Base-by-base conservation (phyloP, 2,888 invertebrate genomes). In the Ischnus inquisitorius region DNA sequence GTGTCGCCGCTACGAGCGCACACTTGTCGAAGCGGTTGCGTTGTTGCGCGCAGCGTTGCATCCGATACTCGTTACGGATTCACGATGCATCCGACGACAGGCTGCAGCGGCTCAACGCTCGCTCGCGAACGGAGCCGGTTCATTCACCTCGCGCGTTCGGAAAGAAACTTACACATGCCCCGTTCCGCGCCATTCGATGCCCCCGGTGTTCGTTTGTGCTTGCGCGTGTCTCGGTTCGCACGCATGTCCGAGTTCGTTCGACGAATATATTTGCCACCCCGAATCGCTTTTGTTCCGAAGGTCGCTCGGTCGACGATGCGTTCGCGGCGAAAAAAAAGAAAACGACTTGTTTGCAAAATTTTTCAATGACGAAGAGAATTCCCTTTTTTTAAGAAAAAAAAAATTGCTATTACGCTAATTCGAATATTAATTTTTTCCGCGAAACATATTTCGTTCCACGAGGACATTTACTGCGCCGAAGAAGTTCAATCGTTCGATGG, bases 11-110 rank as follows among this genome's bases (percentile, higher is more conserved):
- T 65, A 0, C 41, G 69, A 72, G 74, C 79, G 75, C 64, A 71
- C 83, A 71, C 83, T 83, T 48, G 51, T 68, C 67, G 16, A 82
- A 51, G 72, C 67, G 62, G 72, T 82, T 68, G 76, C 77, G 77
- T 64, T 68, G 64, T 80, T 79, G 71, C 68, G 71, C 79, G 74
- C 77, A 64, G 71, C 76, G 85, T 75, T 88, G 88, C 90, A 91
- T 90, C 89, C 90, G 90, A 88, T 88, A 88, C 90, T 92, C 90
- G 90, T 92, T 92, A 92, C 90, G 89, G 85, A 92, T 92, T 91
- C 92, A 87, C 89, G 87, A 85, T 91, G 91, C 91, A 91, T 91
- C 89, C 85, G 80, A 88, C 86, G 84, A 86, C 85, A 74, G 65
- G 43, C 71, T 68, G 54, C 64, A 71, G 46, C 68, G 43, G 75